These are phyloP conservation scores for Strigamia maritima DNA, from an alignment of 2,888 invertebrate genomes.

Conservation along the genomic window DNA sequence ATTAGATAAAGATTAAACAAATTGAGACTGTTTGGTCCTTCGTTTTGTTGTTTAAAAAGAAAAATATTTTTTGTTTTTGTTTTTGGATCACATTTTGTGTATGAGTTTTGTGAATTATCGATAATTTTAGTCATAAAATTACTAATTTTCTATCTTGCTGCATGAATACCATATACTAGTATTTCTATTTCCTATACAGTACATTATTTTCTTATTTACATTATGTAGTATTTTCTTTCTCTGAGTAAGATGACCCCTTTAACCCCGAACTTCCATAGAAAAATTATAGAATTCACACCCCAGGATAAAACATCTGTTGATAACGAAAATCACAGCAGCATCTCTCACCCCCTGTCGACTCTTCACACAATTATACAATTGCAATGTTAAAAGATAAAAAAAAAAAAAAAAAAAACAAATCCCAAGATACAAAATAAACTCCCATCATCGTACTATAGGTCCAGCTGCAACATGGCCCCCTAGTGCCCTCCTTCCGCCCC, in stretches of 20 bases:
- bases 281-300: conserved; percentile 17
- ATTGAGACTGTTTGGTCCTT: neutral
- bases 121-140: too few species aligned
- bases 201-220: neutral
- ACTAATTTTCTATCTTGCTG: too few species aligned
- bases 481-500: conserved; percentile 12
- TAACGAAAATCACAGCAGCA: conserved; percentile 32
- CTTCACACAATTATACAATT: conserved; percentile 25
- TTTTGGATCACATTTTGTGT: too few species aligned
- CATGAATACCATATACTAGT: neutral
- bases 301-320: conserved; percentile 18
- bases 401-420: conserved; percentile 6
- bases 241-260: conserved; percentile 3
- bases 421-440: conserved; percentile 22
- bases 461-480: conserved; percentile 5
- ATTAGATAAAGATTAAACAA: neutral
- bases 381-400: conserved; percentile 10
- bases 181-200: neutral
- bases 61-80: too few species aligned
- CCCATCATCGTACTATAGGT: neutral
- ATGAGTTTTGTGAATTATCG: too few species aligned
- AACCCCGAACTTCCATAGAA: neutral
- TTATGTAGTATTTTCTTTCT: neutral
- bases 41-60: too few species aligned
- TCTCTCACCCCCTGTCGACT: neutral